Evolutionary conservation across 1,140 invertebrate species (phyloP).

Genomic region (Lepidurus apus): DNA sequence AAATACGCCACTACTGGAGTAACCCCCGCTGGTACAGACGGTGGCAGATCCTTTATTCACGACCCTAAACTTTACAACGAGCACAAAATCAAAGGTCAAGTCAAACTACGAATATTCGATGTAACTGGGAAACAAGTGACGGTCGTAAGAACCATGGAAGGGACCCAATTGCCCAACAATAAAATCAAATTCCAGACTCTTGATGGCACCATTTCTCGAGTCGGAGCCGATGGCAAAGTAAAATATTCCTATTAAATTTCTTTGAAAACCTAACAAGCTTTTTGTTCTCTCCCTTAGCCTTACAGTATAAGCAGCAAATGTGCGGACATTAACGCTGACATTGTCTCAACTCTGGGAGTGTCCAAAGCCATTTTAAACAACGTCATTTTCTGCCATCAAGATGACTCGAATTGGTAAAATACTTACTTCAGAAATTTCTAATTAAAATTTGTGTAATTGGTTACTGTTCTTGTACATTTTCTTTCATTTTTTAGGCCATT

Average conservation of each 20-base stretch:
- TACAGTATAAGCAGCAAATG: slow-evolving; percentile 58
- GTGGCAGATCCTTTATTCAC: slow-evolving; percentile 81
- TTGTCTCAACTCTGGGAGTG: slow-evolving; percentile 67
- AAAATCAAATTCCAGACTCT: slow-evolving; percentile 55
- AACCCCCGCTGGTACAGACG: slow-evolving; percentile 72
- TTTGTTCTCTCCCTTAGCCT: slow-evolving; percentile 34
- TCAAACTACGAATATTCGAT: slow-evolving; percentile 41
- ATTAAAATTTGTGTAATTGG: slow-evolving; percentile 27
- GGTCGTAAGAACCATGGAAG: background rate
- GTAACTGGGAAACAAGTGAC: background rate
- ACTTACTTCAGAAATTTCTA: background rate
- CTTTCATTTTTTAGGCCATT: slow-evolving; percentile 61
- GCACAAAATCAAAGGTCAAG: slow-evolving; percentile 51
- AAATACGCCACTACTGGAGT: slow-evolving; percentile 88
- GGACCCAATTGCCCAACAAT: background rate
- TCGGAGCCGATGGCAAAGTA: slow-evolving; percentile 43
- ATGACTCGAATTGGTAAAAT: slow-evolving; percentile 81
- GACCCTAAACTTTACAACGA: slow-evolving; percentile 74
- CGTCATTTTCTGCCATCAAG: slow-evolving; percentile 98
- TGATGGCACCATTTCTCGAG: slow-evolving; percentile 58
- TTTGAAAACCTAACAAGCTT: background rate
- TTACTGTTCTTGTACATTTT: slow-evolving; percentile 12
- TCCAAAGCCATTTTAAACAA: slow-evolving; percentile 91
- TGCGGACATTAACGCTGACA: slow-evolving; percentile 63
- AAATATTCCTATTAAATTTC: background rate